Evolutionary conservation across 2,113 vertebrate species (phyloP).

Genomic region (Anoura caudifer): DNA sequence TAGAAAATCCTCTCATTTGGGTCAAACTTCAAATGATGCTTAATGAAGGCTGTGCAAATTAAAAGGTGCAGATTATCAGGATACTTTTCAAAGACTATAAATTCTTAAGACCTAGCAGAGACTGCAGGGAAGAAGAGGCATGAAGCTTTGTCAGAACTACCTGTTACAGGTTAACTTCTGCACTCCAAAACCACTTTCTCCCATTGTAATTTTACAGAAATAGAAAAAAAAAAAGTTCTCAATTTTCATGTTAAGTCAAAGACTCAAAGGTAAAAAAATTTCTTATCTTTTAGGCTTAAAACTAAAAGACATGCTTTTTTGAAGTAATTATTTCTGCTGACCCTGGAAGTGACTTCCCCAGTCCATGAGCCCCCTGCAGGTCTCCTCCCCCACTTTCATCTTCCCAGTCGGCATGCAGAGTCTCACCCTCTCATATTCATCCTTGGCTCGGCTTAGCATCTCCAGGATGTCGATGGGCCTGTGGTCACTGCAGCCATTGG

Average conservation of each 20-base stretch:
- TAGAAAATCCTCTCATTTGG: background rate
- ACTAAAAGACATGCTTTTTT: background rate
- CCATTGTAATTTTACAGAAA: background rate
- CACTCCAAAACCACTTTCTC: background rate
- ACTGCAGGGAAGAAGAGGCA: background rate
- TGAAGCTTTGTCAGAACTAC: background rate
- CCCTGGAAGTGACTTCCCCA: background rate
- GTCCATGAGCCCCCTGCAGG: rapidly evolving
- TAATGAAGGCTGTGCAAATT: background rate
- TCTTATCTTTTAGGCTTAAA: background rate
- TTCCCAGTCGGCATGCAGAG: background rate
- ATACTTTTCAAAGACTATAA: background rate
- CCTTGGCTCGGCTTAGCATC: slow-evolving; percentile 97
- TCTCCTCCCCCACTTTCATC: background rate
- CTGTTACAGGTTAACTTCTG: background rate
- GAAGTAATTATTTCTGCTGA: background rate
- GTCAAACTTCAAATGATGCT: background rate
- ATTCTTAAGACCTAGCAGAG: background rate
- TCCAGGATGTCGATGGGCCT: slow-evolving; percentile 93
- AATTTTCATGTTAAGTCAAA: background rate
- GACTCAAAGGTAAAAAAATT: background rate
- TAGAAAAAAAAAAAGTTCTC: background rate
- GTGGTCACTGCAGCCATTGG: slow-evolving; percentile 87
- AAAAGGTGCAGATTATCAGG: background rate
- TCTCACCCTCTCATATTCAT: slow-evolving; percentile 94